These are phyloP conservation scores for Pygocentrus nattereri DNA, from an alignment of 2,797 vertebrate species.

Conservation along the genomic window DNA sequence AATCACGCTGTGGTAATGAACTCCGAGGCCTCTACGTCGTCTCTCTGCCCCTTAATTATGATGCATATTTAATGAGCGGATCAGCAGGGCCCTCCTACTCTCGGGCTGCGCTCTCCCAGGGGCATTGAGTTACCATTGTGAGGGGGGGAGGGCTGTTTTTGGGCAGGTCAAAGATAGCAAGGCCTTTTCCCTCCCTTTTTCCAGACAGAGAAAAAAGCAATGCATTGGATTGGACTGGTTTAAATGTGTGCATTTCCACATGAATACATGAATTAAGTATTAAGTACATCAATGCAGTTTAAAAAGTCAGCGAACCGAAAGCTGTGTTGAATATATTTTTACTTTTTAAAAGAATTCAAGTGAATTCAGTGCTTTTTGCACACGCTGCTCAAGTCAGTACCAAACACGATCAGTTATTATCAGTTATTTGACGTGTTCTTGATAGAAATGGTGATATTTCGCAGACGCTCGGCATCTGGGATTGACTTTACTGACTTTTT, in stretches of 20 bases:
- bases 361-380: no score
- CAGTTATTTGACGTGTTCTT: no score
- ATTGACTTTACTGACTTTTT: no score
- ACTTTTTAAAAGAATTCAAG: no score
- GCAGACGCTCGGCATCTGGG: no score
- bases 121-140: slow-evolving; percentile 56
- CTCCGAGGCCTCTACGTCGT: slow-evolving; percentile 3
- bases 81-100: slow-evolving; percentile 55
- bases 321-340: no score
- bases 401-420: no score
- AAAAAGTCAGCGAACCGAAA: no score
- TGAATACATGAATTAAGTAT: neutral
- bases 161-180: neutral
- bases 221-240: neutral
- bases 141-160: slow-evolving; percentile 30
- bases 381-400: no score
- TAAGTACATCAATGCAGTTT: neutral
- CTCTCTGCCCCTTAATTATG: slow-evolving; percentile 43
- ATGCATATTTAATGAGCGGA: slow-evolving; percentile 64
- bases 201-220: neutral
- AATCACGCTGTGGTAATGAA: slow-evolving; percentile 51
- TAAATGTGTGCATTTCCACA: neutral
- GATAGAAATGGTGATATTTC: no score
- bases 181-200: slow-evolving; percentile 44
- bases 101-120: slow-evolving; percentile 33